Evolutionary conservation across 2,888 invertebrate genomes (phyloP).

Genomic region (Acleris holmiana): DNA sequence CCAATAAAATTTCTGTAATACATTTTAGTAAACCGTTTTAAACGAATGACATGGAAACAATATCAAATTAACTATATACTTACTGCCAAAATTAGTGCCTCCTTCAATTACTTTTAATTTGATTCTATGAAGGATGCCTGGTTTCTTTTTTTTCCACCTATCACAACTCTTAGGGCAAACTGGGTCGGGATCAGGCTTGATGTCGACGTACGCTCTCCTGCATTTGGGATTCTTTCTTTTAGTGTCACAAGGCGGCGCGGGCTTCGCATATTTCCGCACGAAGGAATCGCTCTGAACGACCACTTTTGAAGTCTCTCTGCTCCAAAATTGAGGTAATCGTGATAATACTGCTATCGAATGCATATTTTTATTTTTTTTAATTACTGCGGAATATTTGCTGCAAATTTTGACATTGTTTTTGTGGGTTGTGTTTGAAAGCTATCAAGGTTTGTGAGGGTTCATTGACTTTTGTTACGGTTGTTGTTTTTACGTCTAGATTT

Average conservation of each 20-base stretch:
- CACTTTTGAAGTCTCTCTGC: not conserved
- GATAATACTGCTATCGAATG: conserved; percentile 23
- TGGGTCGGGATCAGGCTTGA: conserved; percentile 57
- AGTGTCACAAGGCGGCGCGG: conserved; percentile 25
- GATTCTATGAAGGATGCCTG: conserved; percentile 68
- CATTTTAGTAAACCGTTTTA: too few relatives aligned
- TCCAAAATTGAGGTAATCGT: not conserved
- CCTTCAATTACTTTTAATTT: conserved; percentile 71
- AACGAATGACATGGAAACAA: not conserved
- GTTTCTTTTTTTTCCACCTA: conserved; percentile 53
- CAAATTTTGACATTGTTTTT: conserved; percentile 41
- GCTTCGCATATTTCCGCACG: conserved; percentile 53
- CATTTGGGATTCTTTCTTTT: conserved; percentile 48
- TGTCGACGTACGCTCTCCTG: conserved; percentile 63
- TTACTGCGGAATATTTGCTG: conserved; percentile 49
- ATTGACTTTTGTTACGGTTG: too few relatives aligned
- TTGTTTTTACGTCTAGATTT: too few relatives aligned
- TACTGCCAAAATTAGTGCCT: conserved; percentile 77
- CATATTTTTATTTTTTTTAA: conserved; percentile 41
- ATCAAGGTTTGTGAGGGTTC: too few relatives aligned
- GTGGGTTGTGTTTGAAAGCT: too few relatives aligned
- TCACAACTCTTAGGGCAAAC: conserved; percentile 59
- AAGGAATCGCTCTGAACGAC: conserved; percentile 34
- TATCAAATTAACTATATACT: conserved; percentile 47
- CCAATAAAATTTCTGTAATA: too few relatives aligned